These are phyloP conservation scores for Lota lota DNA, from an alignment of 2,113 vertebrate species.

Conservation along the genomic window DNA sequence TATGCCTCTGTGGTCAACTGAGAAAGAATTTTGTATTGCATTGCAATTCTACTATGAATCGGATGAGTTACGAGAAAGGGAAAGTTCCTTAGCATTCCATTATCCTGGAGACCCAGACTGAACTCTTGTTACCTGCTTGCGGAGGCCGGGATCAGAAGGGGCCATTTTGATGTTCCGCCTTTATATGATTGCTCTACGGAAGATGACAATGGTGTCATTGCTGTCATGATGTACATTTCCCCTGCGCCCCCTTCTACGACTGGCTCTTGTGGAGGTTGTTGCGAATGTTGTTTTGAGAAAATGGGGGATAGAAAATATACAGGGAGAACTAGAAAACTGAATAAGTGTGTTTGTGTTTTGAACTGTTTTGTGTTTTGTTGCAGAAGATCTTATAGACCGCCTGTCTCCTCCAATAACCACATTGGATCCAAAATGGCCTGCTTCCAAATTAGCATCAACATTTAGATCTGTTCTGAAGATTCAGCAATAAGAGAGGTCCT, in stretches of 20 bases:
- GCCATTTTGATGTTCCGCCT: conserved; percentile 10
- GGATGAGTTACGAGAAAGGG: conserved; percentile 63
- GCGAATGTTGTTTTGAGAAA: too few relatives aligned
- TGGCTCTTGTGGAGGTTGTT: neutral
- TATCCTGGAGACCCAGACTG: neutral
- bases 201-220: conserved; percentile 38
- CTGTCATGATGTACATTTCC: conserved; percentile 22
- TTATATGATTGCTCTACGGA: conserved; percentile 14
- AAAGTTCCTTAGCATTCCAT: conserved; percentile 43
- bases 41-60: conserved; percentile 25
- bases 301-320: too few relatives aligned
- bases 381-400: too few relatives aligned
- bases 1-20: conserved; percentile 18
- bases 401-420: too few relatives aligned
- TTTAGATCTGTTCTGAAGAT: too few relatives aligned
- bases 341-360: too few relatives aligned
- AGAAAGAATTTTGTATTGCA: conserved; percentile 34
- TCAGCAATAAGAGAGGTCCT: conserved; percentile 1
- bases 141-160: neutral
- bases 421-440: too few relatives aligned
- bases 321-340: too few relatives aligned
- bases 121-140: neutral
- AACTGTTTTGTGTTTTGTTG: too few relatives aligned
- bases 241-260: neutral
- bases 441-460: too few relatives aligned